A percentile compares a stretch with the other conserved stretches of the same genome.
Conservation (phyloP, 2,888 invertebrate species). For the Hirudinaria manillensis region DNA sequence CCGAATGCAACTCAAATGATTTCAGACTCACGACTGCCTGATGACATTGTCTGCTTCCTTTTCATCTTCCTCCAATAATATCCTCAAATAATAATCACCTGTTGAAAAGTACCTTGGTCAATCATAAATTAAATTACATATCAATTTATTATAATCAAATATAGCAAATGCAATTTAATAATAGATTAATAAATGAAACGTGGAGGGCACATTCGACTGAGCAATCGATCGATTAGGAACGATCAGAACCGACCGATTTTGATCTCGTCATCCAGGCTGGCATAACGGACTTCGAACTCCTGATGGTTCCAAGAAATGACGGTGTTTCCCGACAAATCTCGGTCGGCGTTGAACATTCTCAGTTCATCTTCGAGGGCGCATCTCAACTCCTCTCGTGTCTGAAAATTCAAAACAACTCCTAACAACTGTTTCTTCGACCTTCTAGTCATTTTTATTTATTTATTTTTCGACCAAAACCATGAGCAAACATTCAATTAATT, state of each 20-base stretch:
- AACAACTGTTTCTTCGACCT: too few relatives aligned
- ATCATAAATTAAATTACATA: too few relatives aligned
- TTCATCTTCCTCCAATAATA: constrained; percentile 79
- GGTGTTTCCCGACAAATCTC: constrained; percentile 68
- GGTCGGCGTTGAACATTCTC: constrained; percentile 78
- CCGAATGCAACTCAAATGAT: background rate
- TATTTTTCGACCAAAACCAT: too few relatives aligned
- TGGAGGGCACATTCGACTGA: too few relatives aligned
- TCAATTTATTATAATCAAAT: too few relatives aligned
- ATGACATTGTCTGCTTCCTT: constrained; percentile 62
- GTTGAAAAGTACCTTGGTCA: constrained; percentile 17
- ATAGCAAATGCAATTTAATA: too few relatives aligned
- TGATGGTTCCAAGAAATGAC: constrained; percentile 91
- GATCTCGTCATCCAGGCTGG: constrained; percentile 88
- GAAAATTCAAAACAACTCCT: constrained; percentile 13
- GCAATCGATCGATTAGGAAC: too few relatives aligned
- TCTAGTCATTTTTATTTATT: too few relatives aligned
- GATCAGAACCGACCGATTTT: constrained; percentile 66
- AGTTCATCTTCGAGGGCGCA: constrained; percentile 87
- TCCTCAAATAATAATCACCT: constrained; percentile 87
- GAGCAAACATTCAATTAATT: too few relatives aligned
- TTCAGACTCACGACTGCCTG: constrained; percentile 73
- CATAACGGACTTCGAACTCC: constrained; percentile 85
- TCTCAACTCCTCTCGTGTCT: constrained; percentile 90
- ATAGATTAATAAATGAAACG: too few relatives aligned